phyloP scores from a whole-genome alignment of 2,888 invertebrate genomes.

The Lasioglossum vierecki region DNA sequence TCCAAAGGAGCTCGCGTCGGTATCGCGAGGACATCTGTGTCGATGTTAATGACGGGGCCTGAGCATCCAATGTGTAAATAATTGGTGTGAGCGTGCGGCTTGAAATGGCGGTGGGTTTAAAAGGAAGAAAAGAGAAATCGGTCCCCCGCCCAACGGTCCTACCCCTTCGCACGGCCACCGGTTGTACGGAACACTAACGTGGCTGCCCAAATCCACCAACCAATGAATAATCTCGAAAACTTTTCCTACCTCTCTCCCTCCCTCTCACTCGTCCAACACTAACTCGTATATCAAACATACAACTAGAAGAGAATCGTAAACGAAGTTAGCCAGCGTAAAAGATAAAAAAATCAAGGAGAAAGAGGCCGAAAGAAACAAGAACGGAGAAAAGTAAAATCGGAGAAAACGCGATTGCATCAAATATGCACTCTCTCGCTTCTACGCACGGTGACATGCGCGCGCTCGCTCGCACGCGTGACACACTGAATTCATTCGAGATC shows the following conservation, averaged over 20 bases:
- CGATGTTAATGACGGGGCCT: conserved; percentile 7
- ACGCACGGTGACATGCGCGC: conserved; percentile 33
- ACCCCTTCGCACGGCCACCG: neutral
- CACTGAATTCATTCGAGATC: conserved; percentile 31
- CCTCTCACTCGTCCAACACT: neutral
- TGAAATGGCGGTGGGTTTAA: conserved; percentile 16
- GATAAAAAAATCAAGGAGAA: neutral
- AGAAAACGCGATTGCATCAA: conserved; percentile 61
- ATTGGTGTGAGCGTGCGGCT: conserved; percentile 13
- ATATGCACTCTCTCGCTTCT: conserved; percentile 35
- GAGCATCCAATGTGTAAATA: neutral
- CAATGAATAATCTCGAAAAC: conserved; percentile 9
- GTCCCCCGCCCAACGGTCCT: neutral
- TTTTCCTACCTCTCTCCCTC: neutral
- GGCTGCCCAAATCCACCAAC: neutral
- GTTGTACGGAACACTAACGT: conserved; percentile 16
- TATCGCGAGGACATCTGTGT: conserved; percentile 32
- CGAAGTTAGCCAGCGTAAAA: no score
- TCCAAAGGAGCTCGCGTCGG: conserved; percentile 20
- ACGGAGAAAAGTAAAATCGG: conserved; percentile 36
- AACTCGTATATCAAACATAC: neutral
- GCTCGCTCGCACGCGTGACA: neutral
- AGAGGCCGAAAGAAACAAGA: neutral
- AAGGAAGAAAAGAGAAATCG: conserved; percentile 41
- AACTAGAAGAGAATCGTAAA: neutral